Percentiles rank a stretch among this genome's conserved stretches.
Conservation (phyloP, 2,797 vertebrate species). For the Threskiornis aethiopicus region DNA sequence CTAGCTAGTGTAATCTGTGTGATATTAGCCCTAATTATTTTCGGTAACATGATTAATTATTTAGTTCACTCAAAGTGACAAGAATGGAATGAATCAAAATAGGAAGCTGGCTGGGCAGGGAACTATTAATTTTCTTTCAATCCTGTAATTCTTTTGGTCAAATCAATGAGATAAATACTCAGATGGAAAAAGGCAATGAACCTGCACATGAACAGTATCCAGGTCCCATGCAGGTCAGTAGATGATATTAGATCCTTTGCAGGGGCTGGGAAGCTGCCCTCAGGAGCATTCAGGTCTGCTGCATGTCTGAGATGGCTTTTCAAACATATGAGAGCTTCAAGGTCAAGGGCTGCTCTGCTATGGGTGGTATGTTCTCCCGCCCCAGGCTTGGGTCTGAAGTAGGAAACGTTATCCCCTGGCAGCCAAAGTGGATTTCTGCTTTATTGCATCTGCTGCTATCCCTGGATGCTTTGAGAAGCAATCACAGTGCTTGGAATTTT, state of each 20-base stretch:
- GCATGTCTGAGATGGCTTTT: neutral
- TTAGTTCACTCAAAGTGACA: slow-evolving; percentile 44
- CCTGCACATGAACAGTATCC: neutral
- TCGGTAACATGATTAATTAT: slow-evolving; percentile 32
- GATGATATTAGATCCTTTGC: neutral
- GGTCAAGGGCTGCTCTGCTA: neutral
- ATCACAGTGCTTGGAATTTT: neutral
- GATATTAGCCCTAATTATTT: slow-evolving; percentile 51
- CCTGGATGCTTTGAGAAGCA: neutral
- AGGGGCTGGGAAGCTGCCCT: neutral
- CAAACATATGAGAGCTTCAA: neutral
- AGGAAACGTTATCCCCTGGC: neutral
- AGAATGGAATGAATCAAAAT: slow-evolving; percentile 46
- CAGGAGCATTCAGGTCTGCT: neutral
- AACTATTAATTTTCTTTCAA: slow-evolving; percentile 13
- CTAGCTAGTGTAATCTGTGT: neutral
- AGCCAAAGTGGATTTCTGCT: slow-evolving; percentile 1
- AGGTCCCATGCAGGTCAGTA: neutral
- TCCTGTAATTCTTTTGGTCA: neutral
- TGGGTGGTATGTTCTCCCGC: neutral
- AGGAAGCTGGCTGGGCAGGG: neutral
- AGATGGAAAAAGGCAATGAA: neutral
- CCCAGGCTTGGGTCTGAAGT: neutral
- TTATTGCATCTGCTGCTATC: neutral
- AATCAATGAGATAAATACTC: neutral